Evolutionary conservation across 2,888 invertebrate genomes (phyloP), one percentile per base, ranked within the genome.

Genomic region (Cosmia trapezina): DNA sequence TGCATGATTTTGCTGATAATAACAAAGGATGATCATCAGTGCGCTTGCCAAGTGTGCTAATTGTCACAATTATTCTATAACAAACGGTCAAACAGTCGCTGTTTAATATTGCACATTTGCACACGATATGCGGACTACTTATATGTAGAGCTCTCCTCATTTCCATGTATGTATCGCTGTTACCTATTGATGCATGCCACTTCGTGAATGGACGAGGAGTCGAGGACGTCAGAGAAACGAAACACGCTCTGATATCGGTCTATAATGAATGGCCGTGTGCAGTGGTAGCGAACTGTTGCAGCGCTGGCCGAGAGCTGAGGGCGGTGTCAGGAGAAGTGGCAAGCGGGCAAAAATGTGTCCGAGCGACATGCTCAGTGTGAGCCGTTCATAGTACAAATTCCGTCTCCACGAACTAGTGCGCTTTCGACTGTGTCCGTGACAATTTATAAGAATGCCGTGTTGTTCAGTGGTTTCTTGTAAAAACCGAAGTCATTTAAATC

Each of bases 21-120:
- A 74, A 66, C 76, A 76, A 66, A 66, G 67, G 28, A 60, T 41
- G 47, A 22, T 56, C 41, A 76, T 33, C 64, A 76, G 47, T 33
- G 47, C 67, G 49, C 28, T 66, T 59, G 45, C 56, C 59, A 54
- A 56, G 47, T 61, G 43, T 61, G 59, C 54, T 49, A 68, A 47
- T 51, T 51, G 33, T 56, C 14, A 12, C 66, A 67, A 59, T 80
- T 66, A 57, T 66, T 47, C 45, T 59, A 54, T 51, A 45, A 62
- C 43, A 61, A 11, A 43, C 19, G 7, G 12, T 49, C 43, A 60
- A 49, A 71, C n/a, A n/a, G n/a, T 49, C 6, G 49, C 14, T 19
- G n/a, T 60, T 41, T 73, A 49, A 43, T 14, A 62, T 22, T 22
- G 11, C 45, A 33, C 43, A 19, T 19, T 49, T 33, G 51, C 41